Percentiles rank a stretch among this genome's conserved stretches.
Conservation (phyloP, 2,113 vertebrate species). For the Melanocharis versteri region DNA sequence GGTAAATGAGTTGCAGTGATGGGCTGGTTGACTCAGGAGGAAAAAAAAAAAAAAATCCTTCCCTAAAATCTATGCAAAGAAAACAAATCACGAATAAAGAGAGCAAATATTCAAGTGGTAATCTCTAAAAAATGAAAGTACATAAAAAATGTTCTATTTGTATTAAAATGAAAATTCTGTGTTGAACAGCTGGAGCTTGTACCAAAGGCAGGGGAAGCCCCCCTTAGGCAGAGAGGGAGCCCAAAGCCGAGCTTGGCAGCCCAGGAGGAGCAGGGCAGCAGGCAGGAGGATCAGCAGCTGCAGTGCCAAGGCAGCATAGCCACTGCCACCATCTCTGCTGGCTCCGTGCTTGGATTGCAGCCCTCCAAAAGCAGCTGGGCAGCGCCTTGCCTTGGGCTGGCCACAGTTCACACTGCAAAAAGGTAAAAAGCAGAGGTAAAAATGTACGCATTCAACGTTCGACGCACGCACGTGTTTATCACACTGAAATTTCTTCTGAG, state of each 20-base stretch:
- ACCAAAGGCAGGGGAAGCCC: not conserved
- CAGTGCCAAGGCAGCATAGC: not conserved
- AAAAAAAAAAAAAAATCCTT: not conserved
- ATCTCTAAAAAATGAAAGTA: not conserved
- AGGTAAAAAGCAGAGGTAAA: not conserved
- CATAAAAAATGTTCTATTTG: not conserved
- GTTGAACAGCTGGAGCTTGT: not conserved
- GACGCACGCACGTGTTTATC: fast-evolving
- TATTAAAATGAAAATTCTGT: not conserved
- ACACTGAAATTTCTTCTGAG: not conserved
- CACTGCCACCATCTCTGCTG: not conserved
- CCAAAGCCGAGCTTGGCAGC: not conserved
- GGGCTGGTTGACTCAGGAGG: not conserved
- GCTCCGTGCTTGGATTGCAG: not conserved
- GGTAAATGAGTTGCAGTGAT: not conserved
- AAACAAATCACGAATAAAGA: not conserved
- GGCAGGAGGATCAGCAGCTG: not conserved
- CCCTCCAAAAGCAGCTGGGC: not conserved
- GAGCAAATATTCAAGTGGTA: not conserved
- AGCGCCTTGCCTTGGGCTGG: not conserved
- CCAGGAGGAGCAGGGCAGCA: fast-evolving
- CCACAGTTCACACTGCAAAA: fast-evolving
- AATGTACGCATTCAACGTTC: fast-evolving
- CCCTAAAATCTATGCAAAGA: not conserved
- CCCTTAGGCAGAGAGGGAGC: not conserved